Evolutionary conservation across 2,888 invertebrate genomes (phyloP).

Genomic region (Coremacera marginata): DNA sequence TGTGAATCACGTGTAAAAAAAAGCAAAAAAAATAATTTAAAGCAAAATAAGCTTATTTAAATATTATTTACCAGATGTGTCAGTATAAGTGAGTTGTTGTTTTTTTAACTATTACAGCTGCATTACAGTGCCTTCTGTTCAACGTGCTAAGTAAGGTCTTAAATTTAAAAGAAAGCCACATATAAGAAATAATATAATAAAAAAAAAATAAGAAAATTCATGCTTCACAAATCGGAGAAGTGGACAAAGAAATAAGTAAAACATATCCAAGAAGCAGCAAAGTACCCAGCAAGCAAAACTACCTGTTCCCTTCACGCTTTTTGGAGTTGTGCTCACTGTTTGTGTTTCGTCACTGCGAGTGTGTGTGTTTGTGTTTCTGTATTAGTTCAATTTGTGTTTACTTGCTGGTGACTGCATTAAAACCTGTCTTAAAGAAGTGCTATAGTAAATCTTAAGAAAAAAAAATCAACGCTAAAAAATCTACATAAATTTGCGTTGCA

Average conservation of each 20-base stretch:
- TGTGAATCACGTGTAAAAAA: no score
- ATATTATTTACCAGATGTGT: no score
- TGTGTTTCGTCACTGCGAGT: neutral
- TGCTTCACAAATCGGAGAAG: neutral
- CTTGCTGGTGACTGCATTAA: constrained; percentile 9
- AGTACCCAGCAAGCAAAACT: constrained; percentile 31
- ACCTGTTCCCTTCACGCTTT: constrained; percentile 38
- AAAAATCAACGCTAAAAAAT: neutral
- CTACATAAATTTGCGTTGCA: neutral
- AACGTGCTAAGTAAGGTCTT: neutral
- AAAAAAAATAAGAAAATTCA: no score
- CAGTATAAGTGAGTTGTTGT: no score
- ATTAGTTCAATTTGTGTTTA: constrained; percentile 13
- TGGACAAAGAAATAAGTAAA: neutral
- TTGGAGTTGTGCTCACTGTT: neutral
- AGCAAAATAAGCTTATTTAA: no score
- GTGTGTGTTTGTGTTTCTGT: neutral
- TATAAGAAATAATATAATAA: neutral
- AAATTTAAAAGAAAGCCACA: neutral
- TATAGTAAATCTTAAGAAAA: neutral
- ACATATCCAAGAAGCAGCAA: neutral
- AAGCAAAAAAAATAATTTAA: no score
- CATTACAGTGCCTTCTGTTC: neutral
- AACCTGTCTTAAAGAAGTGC: neutral
- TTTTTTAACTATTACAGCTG: no score